phyloP scores from a whole-genome alignment of 2,113 vertebrate genomes.

The Eclectus roratus region DNA sequence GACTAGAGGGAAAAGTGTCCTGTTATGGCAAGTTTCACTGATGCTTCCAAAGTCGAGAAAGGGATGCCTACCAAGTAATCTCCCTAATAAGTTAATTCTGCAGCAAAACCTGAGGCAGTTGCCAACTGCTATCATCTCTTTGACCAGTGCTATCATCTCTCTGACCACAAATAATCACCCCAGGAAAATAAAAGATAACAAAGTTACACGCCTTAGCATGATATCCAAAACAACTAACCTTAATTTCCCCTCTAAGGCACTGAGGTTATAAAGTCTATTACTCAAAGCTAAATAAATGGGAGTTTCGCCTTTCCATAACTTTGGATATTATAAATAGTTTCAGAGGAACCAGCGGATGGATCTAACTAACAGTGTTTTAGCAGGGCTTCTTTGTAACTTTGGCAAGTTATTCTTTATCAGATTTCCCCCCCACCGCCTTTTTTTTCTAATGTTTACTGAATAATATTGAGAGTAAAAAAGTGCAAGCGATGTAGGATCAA shows the following conservation, averaged over 20 bases:
- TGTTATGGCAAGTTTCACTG: background rate
- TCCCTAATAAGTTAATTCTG: background rate
- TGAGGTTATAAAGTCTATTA: background rate
- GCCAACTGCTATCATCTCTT: background rate
- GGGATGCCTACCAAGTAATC: background rate
- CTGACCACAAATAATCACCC: rapidly evolving
- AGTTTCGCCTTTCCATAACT: background rate
- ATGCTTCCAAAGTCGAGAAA: background rate
- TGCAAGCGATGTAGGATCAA: background rate
- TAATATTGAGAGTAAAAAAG: background rate
- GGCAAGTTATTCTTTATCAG: background rate
- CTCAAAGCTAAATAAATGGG: background rate
- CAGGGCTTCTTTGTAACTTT: background rate
- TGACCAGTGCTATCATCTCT: background rate
- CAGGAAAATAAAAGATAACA: background rate
- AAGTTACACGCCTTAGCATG: rapidly evolving
- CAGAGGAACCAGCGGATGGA: background rate
- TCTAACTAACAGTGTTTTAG: background rate
- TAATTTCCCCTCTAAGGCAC: background rate
- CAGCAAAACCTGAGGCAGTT: background rate
- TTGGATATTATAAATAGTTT: background rate
- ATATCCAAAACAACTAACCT: background rate
- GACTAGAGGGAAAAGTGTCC: rapidly evolving
- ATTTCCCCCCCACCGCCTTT: background rate
- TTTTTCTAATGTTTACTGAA: background rate